These are phyloP conservation scores for Jaculus jaculus DNA, from an alignment of 2,113 vertebrate species.

Conservation along the genomic window DNA sequence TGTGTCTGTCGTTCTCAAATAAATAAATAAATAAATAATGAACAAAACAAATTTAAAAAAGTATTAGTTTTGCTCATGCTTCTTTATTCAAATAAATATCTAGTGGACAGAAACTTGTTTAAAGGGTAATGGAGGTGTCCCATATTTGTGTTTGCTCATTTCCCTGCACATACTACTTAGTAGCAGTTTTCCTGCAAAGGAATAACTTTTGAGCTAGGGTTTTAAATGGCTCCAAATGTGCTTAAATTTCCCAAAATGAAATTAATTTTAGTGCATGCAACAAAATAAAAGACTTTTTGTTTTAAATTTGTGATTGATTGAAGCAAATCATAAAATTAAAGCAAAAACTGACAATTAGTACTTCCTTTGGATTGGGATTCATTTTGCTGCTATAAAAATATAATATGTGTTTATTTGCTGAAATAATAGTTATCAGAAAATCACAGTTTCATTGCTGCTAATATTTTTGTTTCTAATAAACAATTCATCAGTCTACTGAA, in stretches of 20 bases:
- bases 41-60: not conserved
- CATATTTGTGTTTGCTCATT: not conserved
- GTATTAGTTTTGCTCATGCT: not conserved
- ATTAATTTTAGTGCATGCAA: slow-evolving; percentile 16
- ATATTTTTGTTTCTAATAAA: not conserved
- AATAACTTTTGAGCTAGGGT: not conserved
- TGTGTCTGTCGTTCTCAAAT: too few relatives aligned
- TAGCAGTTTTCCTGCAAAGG: not conserved
- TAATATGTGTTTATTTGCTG: not conserved
- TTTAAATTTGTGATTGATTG: slow-evolving; percentile 10
- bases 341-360: slow-evolving; percentile 11
- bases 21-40: too few relatives aligned
- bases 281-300: not conserved
- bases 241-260: slow-evolving; percentile 2
- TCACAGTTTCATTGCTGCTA: not conserved
- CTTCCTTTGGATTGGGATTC: not conserved
- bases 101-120: not conserved
- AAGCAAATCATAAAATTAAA: not conserved
- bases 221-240: not conserved
- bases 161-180: not conserved
- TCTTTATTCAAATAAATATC: not conserved
- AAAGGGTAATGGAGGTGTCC: not conserved
- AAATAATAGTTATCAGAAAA: not conserved
- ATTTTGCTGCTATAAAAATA: not conserved
- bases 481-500: not conserved